These are phyloP conservation scores for Menidia beryllina DNA, from an alignment of 2,113 vertebrate genomes.

Conservation along the genomic window DNA sequence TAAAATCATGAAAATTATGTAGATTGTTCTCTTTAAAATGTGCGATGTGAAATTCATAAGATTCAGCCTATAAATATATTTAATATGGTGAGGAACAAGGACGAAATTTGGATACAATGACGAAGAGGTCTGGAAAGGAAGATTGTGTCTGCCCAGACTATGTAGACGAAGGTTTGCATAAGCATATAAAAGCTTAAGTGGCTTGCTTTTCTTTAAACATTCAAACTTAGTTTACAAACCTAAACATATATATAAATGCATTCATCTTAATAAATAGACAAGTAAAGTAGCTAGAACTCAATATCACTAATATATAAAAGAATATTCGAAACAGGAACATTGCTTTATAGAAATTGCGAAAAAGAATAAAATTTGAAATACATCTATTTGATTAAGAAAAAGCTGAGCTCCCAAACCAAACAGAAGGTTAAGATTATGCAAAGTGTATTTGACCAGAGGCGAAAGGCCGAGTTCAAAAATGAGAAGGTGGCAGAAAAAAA, in stretches of 20 bases:
- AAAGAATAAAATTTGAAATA: no score
- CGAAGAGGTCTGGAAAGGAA: constrained; percentile 14
- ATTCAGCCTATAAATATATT: constrained; percentile 35
- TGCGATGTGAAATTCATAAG: constrained; percentile 37
- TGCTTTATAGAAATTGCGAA: no score
- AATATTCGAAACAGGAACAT: no score
- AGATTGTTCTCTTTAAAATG: constrained; percentile 33
- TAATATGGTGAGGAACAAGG: constrained; percentile 30
- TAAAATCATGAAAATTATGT: constrained; percentile 70
- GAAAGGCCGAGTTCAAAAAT: background rate
- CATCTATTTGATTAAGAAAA: no score
- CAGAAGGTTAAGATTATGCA: background rate
- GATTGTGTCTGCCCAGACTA: background rate
- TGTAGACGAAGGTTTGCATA: background rate
- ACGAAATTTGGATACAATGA: constrained; percentile 54
- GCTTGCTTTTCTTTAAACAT: background rate
- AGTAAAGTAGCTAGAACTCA: background rate
- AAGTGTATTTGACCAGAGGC: background rate
- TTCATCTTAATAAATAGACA: background rate
- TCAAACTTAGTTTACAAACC: background rate
- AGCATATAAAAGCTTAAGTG: background rate
- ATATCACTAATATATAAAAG: no score
- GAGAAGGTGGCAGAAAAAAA: background rate
- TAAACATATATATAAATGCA: background rate
- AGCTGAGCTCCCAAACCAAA: no score